Conservation (phyloP, 2,888 invertebrate genomes). For the Lithosia quadra region DNA sequence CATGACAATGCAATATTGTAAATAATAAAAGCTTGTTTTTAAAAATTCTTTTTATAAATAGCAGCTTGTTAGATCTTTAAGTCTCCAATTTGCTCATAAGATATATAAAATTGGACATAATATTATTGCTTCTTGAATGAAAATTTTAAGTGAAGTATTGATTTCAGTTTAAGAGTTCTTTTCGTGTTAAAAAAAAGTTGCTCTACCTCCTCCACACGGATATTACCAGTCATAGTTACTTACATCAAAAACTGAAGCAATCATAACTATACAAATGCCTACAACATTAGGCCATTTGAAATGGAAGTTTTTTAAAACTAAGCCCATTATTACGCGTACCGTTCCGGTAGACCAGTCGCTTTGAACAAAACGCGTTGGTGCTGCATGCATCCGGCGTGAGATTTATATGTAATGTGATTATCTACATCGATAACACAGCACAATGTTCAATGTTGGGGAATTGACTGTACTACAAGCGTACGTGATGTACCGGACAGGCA, state of each 20-base stretch:
- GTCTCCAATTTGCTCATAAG: no score
- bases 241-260: neutral
- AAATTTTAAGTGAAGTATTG: no score
- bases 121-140: no score
- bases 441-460: constrained; percentile 14
- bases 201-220: no score
- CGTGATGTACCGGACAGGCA: neutral
- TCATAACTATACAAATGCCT: neutral
- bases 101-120: no score
- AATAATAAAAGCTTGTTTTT: no score
- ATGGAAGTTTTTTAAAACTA: constrained; percentile 24
- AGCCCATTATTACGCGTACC: constrained; percentile 18
- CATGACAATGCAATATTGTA: no score
- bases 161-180: no score
- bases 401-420: constrained; percentile 47
- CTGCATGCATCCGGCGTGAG: constrained; percentile 43
- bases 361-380: constrained; percentile 35
- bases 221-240: neutral
- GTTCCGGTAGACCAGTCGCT: constrained; percentile 29
- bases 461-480: neutral
- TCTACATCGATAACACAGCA: constrained; percentile 34
- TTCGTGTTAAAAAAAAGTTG: no score
- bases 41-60: no score
- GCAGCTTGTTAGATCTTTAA: no score
- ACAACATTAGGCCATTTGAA: constrained; percentile 14